phyloP scores from a whole-genome alignment of 2,797 vertebrate species.

The Manis pentadactyla region DNA sequence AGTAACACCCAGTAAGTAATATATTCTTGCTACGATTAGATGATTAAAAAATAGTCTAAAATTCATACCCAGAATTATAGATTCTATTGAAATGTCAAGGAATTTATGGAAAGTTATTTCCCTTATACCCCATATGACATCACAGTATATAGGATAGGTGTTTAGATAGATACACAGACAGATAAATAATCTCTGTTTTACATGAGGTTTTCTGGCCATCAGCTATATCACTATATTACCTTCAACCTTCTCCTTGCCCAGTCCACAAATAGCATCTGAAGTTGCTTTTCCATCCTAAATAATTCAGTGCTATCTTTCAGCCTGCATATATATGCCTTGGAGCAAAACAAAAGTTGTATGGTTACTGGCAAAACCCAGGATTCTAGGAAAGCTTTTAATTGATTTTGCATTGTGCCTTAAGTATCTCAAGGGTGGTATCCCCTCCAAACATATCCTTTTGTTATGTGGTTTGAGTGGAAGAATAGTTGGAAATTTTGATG shows the following conservation, averaged over 20 bases:
- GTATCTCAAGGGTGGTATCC: background rate
- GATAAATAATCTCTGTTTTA: background rate
- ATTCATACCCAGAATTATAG: background rate
- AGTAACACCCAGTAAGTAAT: background rate
- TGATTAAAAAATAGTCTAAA: background rate
- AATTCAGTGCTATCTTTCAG: slow-evolving; percentile 8
- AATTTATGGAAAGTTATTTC: background rate
- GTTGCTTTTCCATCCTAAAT: background rate
- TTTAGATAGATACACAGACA: background rate
- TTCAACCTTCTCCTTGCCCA: background rate
- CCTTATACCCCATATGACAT: background rate
- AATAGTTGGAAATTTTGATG: background rate
- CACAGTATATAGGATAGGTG: background rate
- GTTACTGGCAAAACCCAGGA: background rate
- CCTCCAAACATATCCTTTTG: background rate
- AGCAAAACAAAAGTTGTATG: slow-evolving; percentile 1
- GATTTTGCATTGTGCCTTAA: background rate
- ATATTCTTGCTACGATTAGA: background rate
- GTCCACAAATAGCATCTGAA: background rate
- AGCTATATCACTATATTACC: background rate
- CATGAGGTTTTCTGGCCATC: background rate
- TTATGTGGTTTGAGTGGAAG: background rate
- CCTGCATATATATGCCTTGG: background rate
- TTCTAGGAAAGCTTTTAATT: background rate
- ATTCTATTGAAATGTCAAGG: slow-evolving; percentile 10